Percentiles rank a stretch among this genome's conserved stretches.
Evolutionary conservation across 2,797 vertebrate genomes (phyloP).

Genomic region (Spondyliosoma cantharus): DNA sequence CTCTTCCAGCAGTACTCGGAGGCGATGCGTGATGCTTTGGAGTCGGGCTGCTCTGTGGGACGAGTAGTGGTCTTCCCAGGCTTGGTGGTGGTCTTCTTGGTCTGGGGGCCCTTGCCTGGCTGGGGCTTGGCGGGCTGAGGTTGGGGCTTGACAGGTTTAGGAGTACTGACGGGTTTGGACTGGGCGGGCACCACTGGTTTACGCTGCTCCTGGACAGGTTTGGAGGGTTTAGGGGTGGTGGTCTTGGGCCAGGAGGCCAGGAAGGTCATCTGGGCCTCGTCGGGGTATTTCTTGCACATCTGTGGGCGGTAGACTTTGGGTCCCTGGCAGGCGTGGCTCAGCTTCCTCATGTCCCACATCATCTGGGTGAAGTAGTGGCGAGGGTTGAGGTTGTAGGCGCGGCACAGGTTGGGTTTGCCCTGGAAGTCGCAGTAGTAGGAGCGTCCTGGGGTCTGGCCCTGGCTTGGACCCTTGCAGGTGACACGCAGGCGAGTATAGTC

Average conservation of each 20-base stretch:
- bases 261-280: constrained; percentile 86
- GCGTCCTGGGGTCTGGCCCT: constrained; percentile 79
- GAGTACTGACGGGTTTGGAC: constrained; percentile 60
- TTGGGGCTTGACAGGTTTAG: constrained; percentile 70
- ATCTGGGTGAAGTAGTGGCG: constrained; percentile 89
- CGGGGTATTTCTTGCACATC: constrained; percentile 85
- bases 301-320: constrained; percentile 78
- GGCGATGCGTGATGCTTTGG: constrained; percentile 82
- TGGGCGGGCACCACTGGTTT: constrained; percentile 73
- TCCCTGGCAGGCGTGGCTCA: constrained; percentile 85
- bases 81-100: constrained; percentile 71
- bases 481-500: constrained; percentile 85
- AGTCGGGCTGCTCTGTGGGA: constrained; percentile 69
- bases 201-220: constrained; percentile 61
- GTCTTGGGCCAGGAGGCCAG: constrained; percentile 79
- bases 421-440: constrained; percentile 85
- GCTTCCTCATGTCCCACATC: constrained; percentile 85
- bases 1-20: constrained; percentile 89
- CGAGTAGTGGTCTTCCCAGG: constrained; percentile 74
- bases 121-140: constrained; percentile 69
- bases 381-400: constrained; percentile 86
- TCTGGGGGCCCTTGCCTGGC: constrained; percentile 63
- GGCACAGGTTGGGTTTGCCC: constrained; percentile 85
- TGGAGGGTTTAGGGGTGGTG: constrained; percentile 66
- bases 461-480: constrained; percentile 83